These are phyloP conservation scores for Eupelmus urozonus DNA, from an alignment of 2,888 invertebrate species.

Conservation along the genomic window DNA sequence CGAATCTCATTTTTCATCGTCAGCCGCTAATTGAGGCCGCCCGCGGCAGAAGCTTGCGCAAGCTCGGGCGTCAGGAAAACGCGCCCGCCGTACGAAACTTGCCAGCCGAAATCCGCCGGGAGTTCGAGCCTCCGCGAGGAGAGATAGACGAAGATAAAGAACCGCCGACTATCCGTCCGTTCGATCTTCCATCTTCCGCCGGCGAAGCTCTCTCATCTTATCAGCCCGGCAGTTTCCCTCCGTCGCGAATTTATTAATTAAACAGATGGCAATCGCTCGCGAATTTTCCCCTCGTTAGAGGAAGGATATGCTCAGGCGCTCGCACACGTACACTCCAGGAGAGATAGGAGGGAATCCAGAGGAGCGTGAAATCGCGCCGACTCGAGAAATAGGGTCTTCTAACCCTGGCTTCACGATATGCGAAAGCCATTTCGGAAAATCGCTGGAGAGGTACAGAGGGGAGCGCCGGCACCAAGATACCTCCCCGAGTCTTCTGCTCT, in stretches of 20 bases:
- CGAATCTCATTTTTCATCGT: slow-evolving; percentile 68
- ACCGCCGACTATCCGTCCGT: slow-evolving; percentile 29
- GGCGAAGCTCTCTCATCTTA: slow-evolving; percentile 2
- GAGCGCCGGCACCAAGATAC: too few relatives aligned
- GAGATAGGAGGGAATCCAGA: background rate
- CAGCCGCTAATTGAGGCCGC: slow-evolving; percentile 68
- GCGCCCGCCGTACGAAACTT: slow-evolving; percentile 50
- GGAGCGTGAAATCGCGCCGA: slow-evolving; percentile 34
- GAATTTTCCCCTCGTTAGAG: slow-evolving; percentile 41
- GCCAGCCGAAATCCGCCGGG: slow-evolving; percentile 46
- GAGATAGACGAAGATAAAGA: slow-evolving; percentile 39
- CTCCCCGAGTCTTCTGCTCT: background rate
- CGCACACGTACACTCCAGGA: background rate
- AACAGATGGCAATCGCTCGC: slow-evolving; percentile 22
- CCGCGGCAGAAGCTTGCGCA: slow-evolving; percentile 59
- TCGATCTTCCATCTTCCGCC: slow-evolving; percentile 37
- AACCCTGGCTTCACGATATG: background rate
- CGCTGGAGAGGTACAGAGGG: background rate
- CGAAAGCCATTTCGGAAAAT: background rate
- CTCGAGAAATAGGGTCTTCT: slow-evolving; percentile 17
- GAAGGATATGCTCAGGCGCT: background rate
- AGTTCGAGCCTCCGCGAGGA: slow-evolving; percentile 3
- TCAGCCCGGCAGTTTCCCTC: slow-evolving; percentile 7
- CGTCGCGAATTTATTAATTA: slow-evolving; percentile 52
- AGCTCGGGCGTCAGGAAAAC: slow-evolving; percentile 48